These are phyloP conservation scores for Barnardius zonarius DNA, from an alignment of 2,113 vertebrate genomes.

Conservation along the genomic window DNA sequence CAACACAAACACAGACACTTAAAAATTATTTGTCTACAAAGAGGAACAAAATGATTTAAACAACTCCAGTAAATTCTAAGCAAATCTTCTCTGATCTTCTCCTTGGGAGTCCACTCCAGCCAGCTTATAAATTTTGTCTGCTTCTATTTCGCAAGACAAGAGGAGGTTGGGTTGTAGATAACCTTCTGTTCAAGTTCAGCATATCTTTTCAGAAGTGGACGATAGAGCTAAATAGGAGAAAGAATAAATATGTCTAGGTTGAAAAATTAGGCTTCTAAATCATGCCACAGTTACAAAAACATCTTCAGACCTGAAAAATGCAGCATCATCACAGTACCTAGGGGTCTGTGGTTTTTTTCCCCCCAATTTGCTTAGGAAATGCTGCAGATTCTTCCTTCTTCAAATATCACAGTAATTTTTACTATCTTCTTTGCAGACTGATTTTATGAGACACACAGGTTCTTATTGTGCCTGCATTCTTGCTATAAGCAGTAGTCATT, in stretches of 20 bases:
- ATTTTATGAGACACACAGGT: constrained; percentile 9
- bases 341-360: neutral
- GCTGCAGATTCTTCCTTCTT: neutral
- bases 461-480: neutral
- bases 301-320: neutral
- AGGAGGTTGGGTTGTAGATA: constrained; percentile 39
- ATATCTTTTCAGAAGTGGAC: constrained; percentile 73
- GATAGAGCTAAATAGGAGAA: constrained; percentile 69
- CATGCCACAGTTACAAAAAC: neutral
- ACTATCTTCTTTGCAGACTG: constrained; percentile 18
- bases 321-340: neutral
- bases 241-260: neutral
- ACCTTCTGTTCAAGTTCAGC: constrained; percentile 71
- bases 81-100: constrained; percentile 45
- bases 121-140: constrained; percentile 16
- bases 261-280: constrained; percentile 29
- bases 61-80: constrained; percentile 26
- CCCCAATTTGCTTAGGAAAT: neutral
- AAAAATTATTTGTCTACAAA: constrained; percentile 40
- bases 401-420: neutral
- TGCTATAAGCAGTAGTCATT: constrained; percentile 35
- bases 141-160: constrained; percentile 25
- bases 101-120: constrained; percentile 3
- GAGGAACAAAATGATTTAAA: constrained; percentile 11
- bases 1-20: neutral